These are phyloP conservation scores for Henricia sp. DNA, from an alignment of 53 echinoderm and acorn worm genomes.

Conservation along the genomic window DNA sequence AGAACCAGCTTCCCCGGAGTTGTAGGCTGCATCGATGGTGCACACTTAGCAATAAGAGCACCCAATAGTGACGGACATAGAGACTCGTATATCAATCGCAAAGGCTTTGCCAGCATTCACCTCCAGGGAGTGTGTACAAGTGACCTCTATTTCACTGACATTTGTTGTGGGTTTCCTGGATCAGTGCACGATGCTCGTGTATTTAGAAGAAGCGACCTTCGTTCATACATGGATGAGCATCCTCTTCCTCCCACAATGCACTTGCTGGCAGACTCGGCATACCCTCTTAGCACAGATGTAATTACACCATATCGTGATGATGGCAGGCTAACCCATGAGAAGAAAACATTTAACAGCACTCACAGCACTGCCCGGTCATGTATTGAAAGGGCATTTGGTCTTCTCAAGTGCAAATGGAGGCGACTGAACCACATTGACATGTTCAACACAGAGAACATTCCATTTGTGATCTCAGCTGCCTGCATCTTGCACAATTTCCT, in stretches of 20 bases:
- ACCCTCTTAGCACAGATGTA: slow-evolving; percentile 9
- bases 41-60: slow-evolving; percentile 26
- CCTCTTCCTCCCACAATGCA: slow-evolving; percentile 10
- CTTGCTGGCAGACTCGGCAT: slow-evolving; percentile 42
- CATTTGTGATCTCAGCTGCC: slow-evolving; percentile 15
- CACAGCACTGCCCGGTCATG: slow-evolving; percentile 3
- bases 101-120: slow-evolving; percentile 29
- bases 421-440: slow-evolving; percentile 12
- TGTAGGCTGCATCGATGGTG: slow-evolving; percentile 35
- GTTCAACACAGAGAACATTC: slow-evolving; percentile 4
- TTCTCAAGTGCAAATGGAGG: slow-evolving; percentile 37
- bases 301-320: slow-evolving; percentile 32
- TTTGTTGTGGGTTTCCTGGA: slow-evolving; percentile 46
- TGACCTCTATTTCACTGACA: slow-evolving; percentile 34
- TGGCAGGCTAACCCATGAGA: slow-evolving; percentile 14
- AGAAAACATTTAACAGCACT: slow-evolving; percentile 39
- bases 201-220: slow-evolving; percentile 13
- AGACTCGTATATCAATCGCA: slow-evolving; percentile 28
- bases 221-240: slow-evolving; percentile 15
- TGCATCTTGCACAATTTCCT: slow-evolving; percentile 44
- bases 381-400: slow-evolving; percentile 52
- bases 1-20: slow-evolving; percentile 10
- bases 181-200: slow-evolving; percentile 45
- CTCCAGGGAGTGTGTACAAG: slow-evolving; percentile 48
- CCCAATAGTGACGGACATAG: background rate